Base-by-base conservation (phyloP, 2,888 invertebrate species). In the Drosophila acutilabella region DNA sequence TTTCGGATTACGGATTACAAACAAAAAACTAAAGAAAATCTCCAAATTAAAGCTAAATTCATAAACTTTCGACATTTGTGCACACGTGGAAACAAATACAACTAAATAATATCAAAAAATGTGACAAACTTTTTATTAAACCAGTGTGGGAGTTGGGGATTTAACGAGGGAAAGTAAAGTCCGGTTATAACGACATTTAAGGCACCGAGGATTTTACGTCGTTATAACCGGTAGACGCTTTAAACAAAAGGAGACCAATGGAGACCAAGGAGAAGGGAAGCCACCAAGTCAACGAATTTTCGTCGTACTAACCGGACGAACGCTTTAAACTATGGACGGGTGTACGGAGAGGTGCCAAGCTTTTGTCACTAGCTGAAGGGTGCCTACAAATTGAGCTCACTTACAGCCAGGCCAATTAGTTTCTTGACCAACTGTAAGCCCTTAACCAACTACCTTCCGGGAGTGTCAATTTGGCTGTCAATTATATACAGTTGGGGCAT, bases 1-100 rank as follows among this genome's bases (percentile, higher is more conserved):
- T 38, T 41, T 47, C 26, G n/a, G 10, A 61, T 38, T 30, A 20
- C 30, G 6, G 6, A 23, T 23, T 23, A 20, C 23, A 23, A 23
- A 23, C 1, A 6, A 38, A 33, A 45, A 38, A 44, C 16, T 13
- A 40, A 50, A 23, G 44, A 54, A 70, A 69, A 50, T 56, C 23
- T 62, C 62, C 26, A 73, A 78, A 73, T 50, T 60, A 58, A 67
- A 73, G 53, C 30, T 58, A 52, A 65, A 67, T 41, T 44, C 50
- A 68, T 42, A 45, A 52, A 65, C 71, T 81, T 81, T 82, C 71
- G 81, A 84, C 67, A 84, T 81, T 81, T 84, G 85, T 87, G 81
- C 88, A 84, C 88, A 78, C 74, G 68, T 73, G 81, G 67, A 87
- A 78, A 83, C 68, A 81, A 84, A 81, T 81, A 87, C 67, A 81